A percentile compares a stretch with the other conserved stretches of the same genome.
Conservation (phyloP, 2,888 invertebrate species). For the Perizoma flavofasciatum region DNA sequence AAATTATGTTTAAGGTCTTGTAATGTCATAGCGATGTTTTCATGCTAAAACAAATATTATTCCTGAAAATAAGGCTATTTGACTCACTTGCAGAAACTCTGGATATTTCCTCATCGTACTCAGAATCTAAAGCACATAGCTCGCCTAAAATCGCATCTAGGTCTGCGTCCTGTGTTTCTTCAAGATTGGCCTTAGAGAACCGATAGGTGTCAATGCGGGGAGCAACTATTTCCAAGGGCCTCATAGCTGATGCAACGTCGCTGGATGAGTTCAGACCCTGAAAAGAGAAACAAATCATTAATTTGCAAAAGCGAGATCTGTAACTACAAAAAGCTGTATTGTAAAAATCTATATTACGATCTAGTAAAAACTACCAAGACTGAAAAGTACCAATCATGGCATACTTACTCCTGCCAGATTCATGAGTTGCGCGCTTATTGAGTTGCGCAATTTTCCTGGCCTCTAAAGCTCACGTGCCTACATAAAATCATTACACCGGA, state of each 20-base stretch:
- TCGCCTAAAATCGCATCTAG: conserved; percentile 98
- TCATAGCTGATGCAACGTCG: conserved; percentile 81
- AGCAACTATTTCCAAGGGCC: conserved; percentile 89
- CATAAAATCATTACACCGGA: conserved; percentile 19
- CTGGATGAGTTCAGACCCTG: conserved; percentile 87
- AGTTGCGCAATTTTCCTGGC: conserved; percentile 7
- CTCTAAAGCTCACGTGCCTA: conserved; percentile 31
- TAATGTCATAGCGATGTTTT: too few species aligned
- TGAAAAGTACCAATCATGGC: too few species aligned
- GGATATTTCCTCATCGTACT: conserved; percentile 84
- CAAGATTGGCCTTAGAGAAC: conserved; percentile 97
- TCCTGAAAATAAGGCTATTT: neutral
- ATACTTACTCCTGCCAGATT: too few species aligned
- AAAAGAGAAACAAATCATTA: conserved; percentile 47
- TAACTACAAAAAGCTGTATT: neutral
- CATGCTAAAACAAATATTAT: too few species aligned
- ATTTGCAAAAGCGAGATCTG: neutral
- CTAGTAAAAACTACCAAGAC: too few species aligned
- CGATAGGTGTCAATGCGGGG: conserved; percentile 95
- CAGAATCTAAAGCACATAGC: conserved; percentile 94
- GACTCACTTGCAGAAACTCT: conserved; percentile 70
- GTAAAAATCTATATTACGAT: too few species aligned
- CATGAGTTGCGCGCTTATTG: neutral
- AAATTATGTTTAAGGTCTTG: too few species aligned
- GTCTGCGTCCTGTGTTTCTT: conserved; percentile 98